Percentiles rank a stretch among this genome's conserved stretches.
Conservation (phyloP, 2,113 vertebrate genomes). For the Oceanites oceanicus region DNA sequence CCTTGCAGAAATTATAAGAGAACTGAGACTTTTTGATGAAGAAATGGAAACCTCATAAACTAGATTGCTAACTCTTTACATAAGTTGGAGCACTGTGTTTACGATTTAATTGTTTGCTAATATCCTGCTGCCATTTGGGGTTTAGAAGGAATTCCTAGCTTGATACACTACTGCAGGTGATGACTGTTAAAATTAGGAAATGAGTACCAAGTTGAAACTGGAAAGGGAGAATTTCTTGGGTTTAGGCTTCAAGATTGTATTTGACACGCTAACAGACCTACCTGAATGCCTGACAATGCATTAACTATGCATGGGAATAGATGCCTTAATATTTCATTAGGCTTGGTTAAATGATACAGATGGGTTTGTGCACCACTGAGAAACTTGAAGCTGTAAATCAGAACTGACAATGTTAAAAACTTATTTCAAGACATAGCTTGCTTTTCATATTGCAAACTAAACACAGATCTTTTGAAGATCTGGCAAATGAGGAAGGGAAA, state of each 20-base stretch:
- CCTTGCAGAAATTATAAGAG: background rate
- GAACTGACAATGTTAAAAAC: background rate
- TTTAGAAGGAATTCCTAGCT: background rate
- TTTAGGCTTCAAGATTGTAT: background rate
- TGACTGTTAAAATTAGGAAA: background rate
- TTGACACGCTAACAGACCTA: background rate
- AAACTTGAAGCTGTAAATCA: background rate
- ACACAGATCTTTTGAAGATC: background rate
- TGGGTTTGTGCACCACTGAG: background rate
- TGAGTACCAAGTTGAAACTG: background rate
- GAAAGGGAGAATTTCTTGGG: background rate
- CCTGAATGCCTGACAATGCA: background rate
- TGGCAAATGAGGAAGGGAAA: background rate
- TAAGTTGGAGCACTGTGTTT: background rate
- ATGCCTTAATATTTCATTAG: background rate
- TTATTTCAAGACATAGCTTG: background rate
- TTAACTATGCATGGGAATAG: background rate
- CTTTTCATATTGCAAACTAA: background rate
- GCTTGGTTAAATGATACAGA: background rate
- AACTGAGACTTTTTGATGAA: background rate
- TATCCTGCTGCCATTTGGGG: background rate
- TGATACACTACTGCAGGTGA: background rate
- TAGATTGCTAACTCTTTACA: background rate
- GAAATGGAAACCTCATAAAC: background rate
- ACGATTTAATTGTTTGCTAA: background rate